Conservation (phyloP, 2,113 vertebrate species). For the Canis aureus region DNA sequence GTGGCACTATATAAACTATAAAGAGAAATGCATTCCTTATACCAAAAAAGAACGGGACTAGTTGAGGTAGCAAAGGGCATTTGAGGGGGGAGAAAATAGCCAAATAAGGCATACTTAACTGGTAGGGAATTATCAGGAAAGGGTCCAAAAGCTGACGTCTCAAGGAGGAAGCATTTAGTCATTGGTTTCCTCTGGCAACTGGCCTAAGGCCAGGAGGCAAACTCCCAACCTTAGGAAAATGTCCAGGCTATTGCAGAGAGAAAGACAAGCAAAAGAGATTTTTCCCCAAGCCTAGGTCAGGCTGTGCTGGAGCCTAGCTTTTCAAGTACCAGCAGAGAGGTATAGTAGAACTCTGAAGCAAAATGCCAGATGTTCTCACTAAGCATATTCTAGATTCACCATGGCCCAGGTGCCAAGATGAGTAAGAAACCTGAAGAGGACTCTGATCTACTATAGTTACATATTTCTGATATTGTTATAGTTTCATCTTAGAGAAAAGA, state of each 20-base stretch:
- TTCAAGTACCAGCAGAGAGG: slow-evolving; percentile 31
- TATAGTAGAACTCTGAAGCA: slow-evolving; percentile 35
- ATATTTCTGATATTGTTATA: neutral
- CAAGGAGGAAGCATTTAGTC: slow-evolving; percentile 94
- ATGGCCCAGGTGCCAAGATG: neutral
- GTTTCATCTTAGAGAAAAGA: slow-evolving; percentile 46
- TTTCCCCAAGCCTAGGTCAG: slow-evolving; percentile 48
- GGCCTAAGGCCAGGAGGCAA: slow-evolving; percentile 86
- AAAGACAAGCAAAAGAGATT: slow-evolving; percentile 61
- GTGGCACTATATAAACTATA: slow-evolving; percentile 41
- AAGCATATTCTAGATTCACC: neutral
- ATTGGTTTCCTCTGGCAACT: slow-evolving; percentile 90
- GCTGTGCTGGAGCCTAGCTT: neutral
- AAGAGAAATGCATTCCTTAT: slow-evolving; percentile 49
- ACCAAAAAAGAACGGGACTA: slow-evolving; percentile 15
- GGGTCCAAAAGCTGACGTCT: slow-evolving; percentile 93
- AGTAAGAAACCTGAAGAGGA: neutral
- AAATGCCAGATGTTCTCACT: slow-evolving; percentile 30
- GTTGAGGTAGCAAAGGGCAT: neutral
- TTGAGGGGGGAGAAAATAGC: slow-evolving; percentile 86
- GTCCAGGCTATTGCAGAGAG: slow-evolving; percentile 77
- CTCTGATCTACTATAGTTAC: neutral
- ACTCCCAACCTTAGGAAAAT: slow-evolving; percentile 86
- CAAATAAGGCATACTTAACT: slow-evolving; percentile 94
- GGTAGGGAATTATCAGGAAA: slow-evolving; percentile 90